Evolutionary conservation across 2,113 vertebrate genomes (phyloP), one percentile per base, ranked within the genome.

Genomic region (Melierax canorus): DNA sequence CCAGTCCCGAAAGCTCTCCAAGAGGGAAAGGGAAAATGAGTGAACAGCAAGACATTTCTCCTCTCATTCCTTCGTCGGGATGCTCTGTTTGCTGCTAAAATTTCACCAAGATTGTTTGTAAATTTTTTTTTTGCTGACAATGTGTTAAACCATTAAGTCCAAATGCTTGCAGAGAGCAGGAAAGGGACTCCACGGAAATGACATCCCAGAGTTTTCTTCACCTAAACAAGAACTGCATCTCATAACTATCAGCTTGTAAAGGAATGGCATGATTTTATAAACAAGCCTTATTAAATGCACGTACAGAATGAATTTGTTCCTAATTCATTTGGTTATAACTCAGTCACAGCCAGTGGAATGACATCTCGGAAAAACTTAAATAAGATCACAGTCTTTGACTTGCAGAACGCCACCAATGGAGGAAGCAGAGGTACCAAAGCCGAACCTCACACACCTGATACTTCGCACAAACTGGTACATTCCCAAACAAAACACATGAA

Each of bases 371-470:
- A 62, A 16, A 75, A 36, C 29, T 20, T 48, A 21, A 48, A 1
- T 18, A n/a, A 69, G 55, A 86, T 48, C 34, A 27, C 38, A 66
- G 38, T 12, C n/a, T 75, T 15, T 34, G 55, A 34, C 18, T 30
- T 13, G 15, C 21, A 24, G 34, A 77, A 43, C 4, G 1, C 26
- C 34, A 56, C 50, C 34, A 32, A 5, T 1, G 9, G 43, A 27
- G 12, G 55, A 23, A 15, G 20, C 2, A 0, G 8, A 7, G 4
- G 45, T n/a, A 45, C 36, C 8, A 5, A 7, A 34, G 46, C 53
- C 13, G 15, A 87, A 69, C 53, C 51, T 12, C 62, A 15, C 36
- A 10, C 24, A 43, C 26, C 19, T 15, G 45, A 30, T 8, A 26
- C 30, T 56, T 51, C 1, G 4, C 32, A 38, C 56, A 50, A 27